These are phyloP conservation scores for Pteronura brasiliensis DNA, from an alignment of 2,113 vertebrate genomes.

Conservation along the genomic window DNA sequence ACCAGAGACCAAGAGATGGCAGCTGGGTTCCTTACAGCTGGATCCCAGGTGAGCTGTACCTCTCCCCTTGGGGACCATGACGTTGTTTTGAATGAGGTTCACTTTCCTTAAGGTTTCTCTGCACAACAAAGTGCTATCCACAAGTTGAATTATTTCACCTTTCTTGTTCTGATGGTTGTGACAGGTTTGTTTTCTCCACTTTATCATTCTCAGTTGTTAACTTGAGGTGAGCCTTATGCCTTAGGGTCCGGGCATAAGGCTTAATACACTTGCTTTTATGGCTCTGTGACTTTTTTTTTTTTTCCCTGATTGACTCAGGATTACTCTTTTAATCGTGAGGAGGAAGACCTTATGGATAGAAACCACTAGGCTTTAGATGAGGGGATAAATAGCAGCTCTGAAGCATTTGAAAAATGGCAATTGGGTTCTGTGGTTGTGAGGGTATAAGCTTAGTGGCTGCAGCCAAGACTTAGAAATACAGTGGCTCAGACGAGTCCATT, in stretches of 20 bases:
- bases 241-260: not conserved
- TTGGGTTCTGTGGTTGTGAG: not conserved
- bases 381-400: not conserved
- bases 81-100: not conserved
- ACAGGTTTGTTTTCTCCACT: not conserved
- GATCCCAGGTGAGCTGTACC: constrained; percentile 63
- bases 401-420: not conserved
- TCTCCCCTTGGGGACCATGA: not conserved
- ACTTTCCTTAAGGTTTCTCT: not conserved
- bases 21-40: constrained; percentile 55
- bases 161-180: not conserved
- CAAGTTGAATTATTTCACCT: not conserved
- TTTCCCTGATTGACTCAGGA: not conserved
- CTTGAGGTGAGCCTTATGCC: not conserved
- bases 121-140: not conserved
- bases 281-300: not conserved
- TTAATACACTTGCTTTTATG: not conserved
- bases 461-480: not conserved
- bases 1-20: constrained; percentile 68
- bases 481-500: not conserved
- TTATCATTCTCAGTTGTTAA: not conserved
- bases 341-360: not conserved
- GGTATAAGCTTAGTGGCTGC: not conserved
- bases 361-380: not conserved
- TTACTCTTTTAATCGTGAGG: not conserved